A percentile compares a stretch with the other conserved stretches of the same genome.
Evolutionary conservation across 2,888 invertebrate species (phyloP).

Genomic region (Eupithecia exiguata): DNA sequence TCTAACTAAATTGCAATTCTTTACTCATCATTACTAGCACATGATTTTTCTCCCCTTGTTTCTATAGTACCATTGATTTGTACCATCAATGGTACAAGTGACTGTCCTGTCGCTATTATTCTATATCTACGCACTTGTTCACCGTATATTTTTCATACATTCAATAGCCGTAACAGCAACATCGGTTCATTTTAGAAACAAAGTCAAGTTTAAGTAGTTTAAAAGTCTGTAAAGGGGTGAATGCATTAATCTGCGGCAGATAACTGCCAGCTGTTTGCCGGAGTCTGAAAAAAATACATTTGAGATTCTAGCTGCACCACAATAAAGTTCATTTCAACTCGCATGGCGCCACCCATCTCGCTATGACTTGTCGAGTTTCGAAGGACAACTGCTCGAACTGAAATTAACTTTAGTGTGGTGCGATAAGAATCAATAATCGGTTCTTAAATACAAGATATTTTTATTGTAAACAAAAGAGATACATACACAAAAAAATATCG

Average conservation of each 20-base stretch:
- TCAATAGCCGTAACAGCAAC: background rate
- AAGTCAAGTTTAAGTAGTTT: background rate
- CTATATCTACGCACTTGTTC: too few relatives aligned
- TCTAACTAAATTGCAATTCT: background rate
- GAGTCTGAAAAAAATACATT: background rate
- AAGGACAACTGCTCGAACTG: background rate
- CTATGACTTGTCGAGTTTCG: background rate
- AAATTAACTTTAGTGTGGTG: background rate
- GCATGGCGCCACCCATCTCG: too few relatives aligned
- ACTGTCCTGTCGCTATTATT: too few relatives aligned
- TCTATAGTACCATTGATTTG: too few relatives aligned
- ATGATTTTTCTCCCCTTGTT: background rate
- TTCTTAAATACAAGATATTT: background rate
- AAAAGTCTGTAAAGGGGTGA: slow-evolving; percentile 3
- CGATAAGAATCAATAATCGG: background rate
- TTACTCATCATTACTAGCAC: background rate
- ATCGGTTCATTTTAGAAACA: background rate
- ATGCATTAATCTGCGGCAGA: background rate
- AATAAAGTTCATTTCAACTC: background rate
- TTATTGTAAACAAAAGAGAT: background rate
- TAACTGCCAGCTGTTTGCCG: background rate
- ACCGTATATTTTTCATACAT: too few relatives aligned
- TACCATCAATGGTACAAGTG: too few relatives aligned
- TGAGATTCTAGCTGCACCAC: background rate
- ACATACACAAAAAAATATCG: background rate